Evolutionary conservation across 2,888 invertebrate genomes (phyloP), one percentile per base, ranked within the genome.

Genomic region (Tinea trinotella): DNA sequence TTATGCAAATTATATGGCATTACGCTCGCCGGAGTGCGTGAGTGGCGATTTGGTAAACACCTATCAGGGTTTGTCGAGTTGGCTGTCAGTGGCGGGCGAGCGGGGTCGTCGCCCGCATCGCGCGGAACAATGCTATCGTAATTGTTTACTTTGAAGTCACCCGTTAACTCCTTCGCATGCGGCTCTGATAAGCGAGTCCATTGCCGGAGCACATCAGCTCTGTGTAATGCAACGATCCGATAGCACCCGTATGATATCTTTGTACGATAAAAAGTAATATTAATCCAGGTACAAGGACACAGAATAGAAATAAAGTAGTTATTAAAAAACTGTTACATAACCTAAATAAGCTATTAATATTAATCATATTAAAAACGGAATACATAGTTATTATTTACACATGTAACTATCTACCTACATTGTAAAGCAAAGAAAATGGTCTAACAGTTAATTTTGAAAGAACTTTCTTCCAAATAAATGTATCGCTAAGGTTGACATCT

Each of bases 131-230:
- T 76, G 71, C 70, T 75, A 76, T 75, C 75, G 76, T 70, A 73
- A 76, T 79, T 81, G 78, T 82, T 80, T 82, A 77, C 77, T 70
- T 68, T 73, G 68, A 67, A 69, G 68, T 65, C 70, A 69, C 75
- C 75, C 74, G 66, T 67, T 71, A 72, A 13, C 61, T 64, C 63
- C 63, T 64, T 54, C 36, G 56, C 56, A 52, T 53, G 56, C 50
- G 36, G 49, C 52, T 36, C 50, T 24, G 46, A 46, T 46, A 46
- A 46, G 40, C n/a, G 40, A 40, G 13, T 13, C 12, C 46, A 46
- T n/a, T 46, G 19, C 15, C 40, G 13, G 40, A 40, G 13, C 40
- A 40, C n/a, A 40, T 30, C 30, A 30, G 30, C 30, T 30, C 40
- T 40, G 40, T 13, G 13, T 40, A 40, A 40, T 12, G 40, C 40